Base-by-base conservation (phyloP, 2,888 invertebrate genomes). In the Drosophila paranaensis region DNA sequence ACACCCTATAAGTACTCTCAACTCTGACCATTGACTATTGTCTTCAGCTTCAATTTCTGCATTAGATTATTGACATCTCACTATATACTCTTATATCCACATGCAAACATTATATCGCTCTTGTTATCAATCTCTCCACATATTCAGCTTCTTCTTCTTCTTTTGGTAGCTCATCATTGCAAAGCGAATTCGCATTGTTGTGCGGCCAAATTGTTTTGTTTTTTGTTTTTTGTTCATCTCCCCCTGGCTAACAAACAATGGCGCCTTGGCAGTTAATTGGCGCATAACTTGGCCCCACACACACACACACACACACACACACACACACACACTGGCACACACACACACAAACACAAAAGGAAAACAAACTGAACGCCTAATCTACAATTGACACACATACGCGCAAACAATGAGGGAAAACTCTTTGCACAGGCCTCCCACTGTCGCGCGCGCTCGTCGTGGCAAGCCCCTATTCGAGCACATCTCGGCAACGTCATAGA, bases 361-460 rank as follows among this genome's bases (percentile, higher is more conserved):
- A 70, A 81, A 71, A 86, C 69, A 88, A 79, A 85, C 81, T 68
- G 73, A 79, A 84, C 76, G 85, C 79, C 85, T 87, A 84, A 84
- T 84, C 83, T 89, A 81, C 83, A 84, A 89, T 84, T 88, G 88
- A 87, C 83, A 84, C 88, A 89, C 85, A 89, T 88, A 88, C 79
- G 82, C 67, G 82, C 73, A 70, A 83, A 82, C 79, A 82, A 79
- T 82, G 82, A 77, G 85, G 72, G 73, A 82, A 84, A 84, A 84
- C 85, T 76, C 85, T 79, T 74, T 77, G 81, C 73, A 80, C 60
- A 62, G 61, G 54, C 40, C 54, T 39, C 54, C 50, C 27, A 39
- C 27, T 6, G 5, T 16, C 57, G 16, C 6, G 14, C n/a, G n/a
- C 27, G 50, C 50, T 33, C 50, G 50, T 39, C 39, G 53, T 53